Percentiles rank a stretch among this genome's conserved stretches.
Conservation (phyloP, 1,140 invertebrate species). For the Lutraria rhynchaena region DNA sequence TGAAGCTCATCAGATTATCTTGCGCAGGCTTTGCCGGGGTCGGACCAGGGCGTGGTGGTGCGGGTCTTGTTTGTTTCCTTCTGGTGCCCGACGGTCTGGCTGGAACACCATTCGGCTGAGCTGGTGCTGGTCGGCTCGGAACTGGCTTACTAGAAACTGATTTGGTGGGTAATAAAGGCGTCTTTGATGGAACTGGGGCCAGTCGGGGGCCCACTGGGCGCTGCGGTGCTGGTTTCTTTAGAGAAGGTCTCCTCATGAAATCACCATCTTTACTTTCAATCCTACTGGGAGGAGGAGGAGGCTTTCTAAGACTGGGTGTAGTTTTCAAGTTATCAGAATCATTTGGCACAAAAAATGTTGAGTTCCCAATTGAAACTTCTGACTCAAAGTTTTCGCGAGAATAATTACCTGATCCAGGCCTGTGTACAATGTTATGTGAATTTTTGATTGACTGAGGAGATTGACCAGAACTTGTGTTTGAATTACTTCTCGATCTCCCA, state of each 20-base stretch:
- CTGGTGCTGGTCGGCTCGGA: constrained; percentile 49
- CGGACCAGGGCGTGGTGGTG: constrained; percentile 32
- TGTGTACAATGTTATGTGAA: neutral
- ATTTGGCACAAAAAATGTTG: constrained; percentile 62
- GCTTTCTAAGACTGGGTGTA: constrained; percentile 54
- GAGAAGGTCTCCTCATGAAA: constrained; percentile 62
- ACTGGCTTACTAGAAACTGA: constrained; percentile 62
- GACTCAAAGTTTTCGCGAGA: constrained; percentile 32
- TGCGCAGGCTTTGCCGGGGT: neutral
- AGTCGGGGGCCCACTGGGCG: constrained; percentile 55
- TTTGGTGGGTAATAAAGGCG: constrained; percentile 62
- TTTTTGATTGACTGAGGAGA: constrained; percentile 5
- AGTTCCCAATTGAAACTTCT: constrained; percentile 53
- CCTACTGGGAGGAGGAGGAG: constrained; percentile 57
- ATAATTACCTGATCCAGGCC: constrained; percentile 22
- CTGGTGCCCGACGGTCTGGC: constrained; percentile 23
- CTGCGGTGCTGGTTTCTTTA: constrained; percentile 65
- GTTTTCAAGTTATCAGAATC: neutral
- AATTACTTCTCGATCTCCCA: constrained; percentile 22
- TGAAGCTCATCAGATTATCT: constrained; percentile 49
- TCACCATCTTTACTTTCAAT: constrained; percentile 36
- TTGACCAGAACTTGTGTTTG: neutral
- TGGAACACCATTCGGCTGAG: constrained; percentile 24
- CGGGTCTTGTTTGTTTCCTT: constrained; percentile 35
- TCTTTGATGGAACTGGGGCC: constrained; percentile 50